Percentiles rank a stretch among this genome's conserved stretches.
These are phyloP conservation scores for Chaetodon trifasciatus DNA, from an alignment of 2,797 vertebrate genomes.

Conservation along the genomic window DNA sequence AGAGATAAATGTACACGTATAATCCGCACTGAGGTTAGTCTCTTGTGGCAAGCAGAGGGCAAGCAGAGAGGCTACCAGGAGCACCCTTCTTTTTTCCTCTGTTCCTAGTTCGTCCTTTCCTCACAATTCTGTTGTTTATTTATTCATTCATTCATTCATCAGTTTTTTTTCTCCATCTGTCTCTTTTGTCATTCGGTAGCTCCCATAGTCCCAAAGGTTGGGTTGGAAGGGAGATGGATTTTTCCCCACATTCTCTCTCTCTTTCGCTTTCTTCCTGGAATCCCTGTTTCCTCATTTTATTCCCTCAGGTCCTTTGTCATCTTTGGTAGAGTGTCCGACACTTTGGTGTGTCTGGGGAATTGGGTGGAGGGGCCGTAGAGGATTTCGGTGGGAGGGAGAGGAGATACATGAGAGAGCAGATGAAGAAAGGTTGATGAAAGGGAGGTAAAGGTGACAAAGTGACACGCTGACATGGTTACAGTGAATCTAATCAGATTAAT, in stretches of 20 bases:
- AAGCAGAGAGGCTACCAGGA: conserved; percentile 66
- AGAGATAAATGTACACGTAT: conserved; percentile 85
- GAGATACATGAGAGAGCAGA: conserved; percentile 55
- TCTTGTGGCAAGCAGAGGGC: conserved; percentile 68
- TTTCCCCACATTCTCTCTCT: conserved; percentile 30
- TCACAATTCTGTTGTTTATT: conserved; percentile 56
- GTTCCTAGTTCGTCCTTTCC: conserved; percentile 52
- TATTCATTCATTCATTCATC: conserved; percentile 59
- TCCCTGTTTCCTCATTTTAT: conserved; percentile 64
- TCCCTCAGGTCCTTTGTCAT: conserved; percentile 84
- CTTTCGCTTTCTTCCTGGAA: conserved; percentile 58
- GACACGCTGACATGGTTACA: conserved; percentile 50
- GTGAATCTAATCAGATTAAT: conserved; percentile 50
- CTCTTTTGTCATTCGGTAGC: conserved; percentile 55
- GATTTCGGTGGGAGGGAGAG: conserved; percentile 24
- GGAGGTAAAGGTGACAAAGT: conserved; percentile 47
- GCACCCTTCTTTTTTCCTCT: conserved; percentile 56
- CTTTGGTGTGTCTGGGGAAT: conserved; percentile 85
- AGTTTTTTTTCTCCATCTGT: conserved; percentile 30
- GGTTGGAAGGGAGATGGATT: conserved; percentile 32
- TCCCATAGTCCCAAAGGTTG: conserved; percentile 46
- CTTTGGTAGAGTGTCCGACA: conserved; percentile 90
- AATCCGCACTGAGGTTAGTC: conserved; percentile 78
- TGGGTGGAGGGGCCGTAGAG: conserved; percentile 43
- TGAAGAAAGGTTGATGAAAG: conserved; percentile 35